These are phyloP conservation scores for Nemopilema nomurai DNA, from an alignment of 30 jellyfish, hydroid and myxozoan species.

Conservation along the genomic window DNA sequence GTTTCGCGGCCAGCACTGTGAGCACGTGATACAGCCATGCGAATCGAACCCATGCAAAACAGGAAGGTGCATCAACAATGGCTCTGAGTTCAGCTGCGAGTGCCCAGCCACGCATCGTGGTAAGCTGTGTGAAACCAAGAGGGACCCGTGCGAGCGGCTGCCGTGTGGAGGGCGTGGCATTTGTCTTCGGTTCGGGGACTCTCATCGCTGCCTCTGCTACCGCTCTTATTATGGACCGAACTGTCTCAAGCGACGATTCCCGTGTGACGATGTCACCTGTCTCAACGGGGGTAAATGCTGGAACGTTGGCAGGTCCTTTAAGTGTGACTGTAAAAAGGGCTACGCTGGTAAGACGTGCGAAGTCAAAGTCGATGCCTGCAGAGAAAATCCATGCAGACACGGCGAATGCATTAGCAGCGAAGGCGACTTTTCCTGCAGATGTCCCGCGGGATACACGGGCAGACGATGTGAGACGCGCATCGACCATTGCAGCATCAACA, in stretches of 20 bases:
- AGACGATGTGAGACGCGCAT: slow-evolving; percentile 34
- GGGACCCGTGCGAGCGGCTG: slow-evolving; percentile 53
- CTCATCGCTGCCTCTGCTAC: slow-evolving; percentile 49
- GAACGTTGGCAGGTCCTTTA: slow-evolving; percentile 24
- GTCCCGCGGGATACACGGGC: slow-evolving; percentile 66
- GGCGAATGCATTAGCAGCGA: slow-evolving; percentile 55
- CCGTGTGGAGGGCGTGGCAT: slow-evolving; percentile 82
- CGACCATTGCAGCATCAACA: slow-evolving; percentile 37
- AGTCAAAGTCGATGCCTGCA: slow-evolving; percentile 54
- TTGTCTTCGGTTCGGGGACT: slow-evolving; percentile 38
- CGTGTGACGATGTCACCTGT: slow-evolving; percentile 52
- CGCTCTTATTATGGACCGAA: slow-evolving; percentile 50
- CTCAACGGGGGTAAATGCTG: slow-evolving; percentile 53
- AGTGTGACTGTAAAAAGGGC: slow-evolving; percentile 57
- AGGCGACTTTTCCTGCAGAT: slow-evolving; percentile 55
- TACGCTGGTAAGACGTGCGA: slow-evolving; percentile 52
- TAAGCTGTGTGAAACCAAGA: slow-evolving; percentile 37
- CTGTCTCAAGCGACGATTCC: slow-evolving; percentile 44
- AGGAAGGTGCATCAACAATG: slow-evolving; percentile 49
- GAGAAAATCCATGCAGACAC: slow-evolving; percentile 58
- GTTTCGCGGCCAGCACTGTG: slow-evolving; percentile 49
- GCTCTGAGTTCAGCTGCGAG: slow-evolving; percentile 29
- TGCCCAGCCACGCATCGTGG: slow-evolving; percentile 60
- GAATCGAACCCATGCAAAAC: slow-evolving; percentile 43
- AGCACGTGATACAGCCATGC: slow-evolving; percentile 41